Base-by-base conservation (phyloP, 2,888 invertebrate genomes). In the Apamea monoglypha region DNA sequence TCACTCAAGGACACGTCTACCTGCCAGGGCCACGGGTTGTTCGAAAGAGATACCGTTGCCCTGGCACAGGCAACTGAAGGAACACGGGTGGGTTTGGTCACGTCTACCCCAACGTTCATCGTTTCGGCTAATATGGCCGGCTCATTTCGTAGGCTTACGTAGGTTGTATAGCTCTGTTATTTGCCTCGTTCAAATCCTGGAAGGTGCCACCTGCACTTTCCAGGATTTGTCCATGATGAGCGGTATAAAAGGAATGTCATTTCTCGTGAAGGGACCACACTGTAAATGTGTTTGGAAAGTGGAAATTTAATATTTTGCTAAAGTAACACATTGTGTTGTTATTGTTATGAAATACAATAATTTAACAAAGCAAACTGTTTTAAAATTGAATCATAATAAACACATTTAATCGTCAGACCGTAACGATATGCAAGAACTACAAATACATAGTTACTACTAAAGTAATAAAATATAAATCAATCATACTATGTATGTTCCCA, bases 381-480 rank as follows among this genome's bases (percentile, higher is more conserved):
- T 21, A 53, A 53, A n/a, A 50, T 18, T 36, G 0, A 36, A 21
- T 21, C 18, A 50, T 40, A 29, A 78, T 44, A 56, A 66, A 77
- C 44, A 78, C 21, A 56, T n/a, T 66, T 40, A 56, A 21, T 56
- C 2, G 7, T 21, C n/a, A 29, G 21, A 56, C 21, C 21, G n/a
- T 56, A 56, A 56, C 12, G 36, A n/a, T 16, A 56, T n/a, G 10
- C 6, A n/a, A 77, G 10, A 53, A 64, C 64, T 36, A 66, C 3
- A 56, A 36, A 44, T n/a, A n/a, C n/a, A n/a, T 18, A 32, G 2
- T 64, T n/a, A 47, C 2, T 40, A 59, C 1, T 59, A 59, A 59
- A 59, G 56, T 4, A 68, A 53, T n/a, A 56, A 44, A 66, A 66
- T 59, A 2, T 29, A 18, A 82, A 80, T 50, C 59, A 66, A 25